Percentiles rank a stretch among this genome's conserved stretches.
phyloP scores from a whole-genome alignment of 2,888 invertebrate species.

The Nasonovia ribisnigri region DNA sequence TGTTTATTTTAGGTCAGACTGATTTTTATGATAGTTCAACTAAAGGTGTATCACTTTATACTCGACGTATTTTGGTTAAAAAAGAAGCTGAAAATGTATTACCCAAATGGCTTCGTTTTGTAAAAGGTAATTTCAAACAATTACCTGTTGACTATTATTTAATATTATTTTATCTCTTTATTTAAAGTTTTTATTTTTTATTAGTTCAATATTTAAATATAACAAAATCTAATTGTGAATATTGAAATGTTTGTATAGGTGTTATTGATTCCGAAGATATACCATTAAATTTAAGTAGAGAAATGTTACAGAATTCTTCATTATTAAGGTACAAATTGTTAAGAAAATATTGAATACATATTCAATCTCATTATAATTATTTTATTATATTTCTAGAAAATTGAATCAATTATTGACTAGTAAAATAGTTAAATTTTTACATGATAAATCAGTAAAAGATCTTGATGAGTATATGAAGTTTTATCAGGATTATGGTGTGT shows the following conservation, averaged over 20 bases:
- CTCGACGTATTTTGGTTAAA: constrained; percentile 92
- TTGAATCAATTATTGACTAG: constrained; percentile 86
- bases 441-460: constrained; percentile 88
- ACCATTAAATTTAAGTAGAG: constrained; percentile 95
- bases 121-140: constrained; percentile 78
- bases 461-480: constrained; percentile 85
- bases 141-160: neutral
- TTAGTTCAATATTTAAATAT: neutral
- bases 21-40: constrained; percentile 58
- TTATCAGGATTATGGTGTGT: constrained; percentile 92
- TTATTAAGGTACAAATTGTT: constrained; percentile 79
- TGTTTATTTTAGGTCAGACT: constrained; percentile 50
- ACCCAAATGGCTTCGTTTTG: constrained; percentile 94
- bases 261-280: constrained; percentile 99
- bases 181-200: neutral
- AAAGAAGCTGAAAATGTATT: constrained; percentile 89
- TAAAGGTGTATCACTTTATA: constrained; percentile 87
- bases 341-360: constrained; percentile 25
- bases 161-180: neutral
- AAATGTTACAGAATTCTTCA: constrained; percentile 92
- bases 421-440: constrained; percentile 85
- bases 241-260: constrained; percentile 73
- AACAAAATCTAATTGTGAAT: constrained; percentile 4
- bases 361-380: neutral
- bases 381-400: constrained; percentile 74